Evolutionary conservation across 2,113 vertebrate species (phyloP).

Genomic region (Odocoileus hemionus): DNA sequence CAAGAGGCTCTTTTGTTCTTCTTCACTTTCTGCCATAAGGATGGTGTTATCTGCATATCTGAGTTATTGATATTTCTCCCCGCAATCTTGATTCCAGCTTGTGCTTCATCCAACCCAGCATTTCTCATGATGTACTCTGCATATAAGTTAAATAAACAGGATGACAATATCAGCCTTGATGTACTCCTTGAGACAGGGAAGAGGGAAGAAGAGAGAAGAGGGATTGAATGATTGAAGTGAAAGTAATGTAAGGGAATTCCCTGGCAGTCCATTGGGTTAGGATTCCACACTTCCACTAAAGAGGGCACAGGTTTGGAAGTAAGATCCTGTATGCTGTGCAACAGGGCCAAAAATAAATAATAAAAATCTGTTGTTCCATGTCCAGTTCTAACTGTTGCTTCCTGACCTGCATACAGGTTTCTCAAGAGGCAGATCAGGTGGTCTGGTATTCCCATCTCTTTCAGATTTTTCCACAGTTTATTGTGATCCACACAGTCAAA

Average conservation of each 20-base stretch:
- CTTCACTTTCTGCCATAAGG: neutral
- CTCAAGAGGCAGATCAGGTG: neutral
- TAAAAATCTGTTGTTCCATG: neutral
- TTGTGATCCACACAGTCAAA: neutral
- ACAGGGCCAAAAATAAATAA: no score
- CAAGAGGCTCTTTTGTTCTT: neutral
- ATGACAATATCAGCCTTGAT: neutral
- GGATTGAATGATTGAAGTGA: no score
- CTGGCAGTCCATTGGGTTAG: no score
- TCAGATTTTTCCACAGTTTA: neutral
- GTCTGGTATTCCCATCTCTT: neutral
- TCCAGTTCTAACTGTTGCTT: neutral
- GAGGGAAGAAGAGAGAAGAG: no score
- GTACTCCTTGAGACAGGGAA: neutral
- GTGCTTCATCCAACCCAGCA: accelerated
- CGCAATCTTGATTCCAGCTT: neutral
- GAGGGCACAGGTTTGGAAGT: no score
- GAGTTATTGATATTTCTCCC: neutral
- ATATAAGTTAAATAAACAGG: neutral
- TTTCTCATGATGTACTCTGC: neutral
- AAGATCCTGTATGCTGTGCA: no score
- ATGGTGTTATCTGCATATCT: neutral
- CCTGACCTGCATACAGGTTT: neutral
- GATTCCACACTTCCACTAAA: no score
- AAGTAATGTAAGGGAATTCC: no score